Evolutionary conservation across 2,113 vertebrate species (phyloP), one percentile per base, ranked within the genome.

Genomic region (Potamarius usumacintae): DNA sequence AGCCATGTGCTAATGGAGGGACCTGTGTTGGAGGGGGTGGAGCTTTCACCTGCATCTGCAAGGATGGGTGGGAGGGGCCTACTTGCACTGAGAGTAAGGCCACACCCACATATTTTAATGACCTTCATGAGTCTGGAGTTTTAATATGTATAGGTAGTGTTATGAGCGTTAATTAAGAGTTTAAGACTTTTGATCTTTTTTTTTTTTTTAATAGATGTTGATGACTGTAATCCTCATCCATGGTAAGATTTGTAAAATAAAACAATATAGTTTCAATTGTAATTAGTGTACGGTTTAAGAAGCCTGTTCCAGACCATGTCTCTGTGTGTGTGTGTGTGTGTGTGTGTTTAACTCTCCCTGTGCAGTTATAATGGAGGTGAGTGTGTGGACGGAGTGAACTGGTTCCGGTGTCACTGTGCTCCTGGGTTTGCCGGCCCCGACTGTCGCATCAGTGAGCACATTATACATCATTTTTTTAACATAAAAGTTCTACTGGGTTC

Each of bases 371-470:
- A 99, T 0, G 97, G 97, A 0, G 98, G 98, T 20, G 91, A 96
- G 92, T 99, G 98, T 8, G 96, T 99, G 0, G 98, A 99, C 6
- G 98, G 98, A 0, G 93, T 97, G 87, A 99, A 99, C 94, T 99
- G 98, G 98, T 99, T 99, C 90, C 96, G 97, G 53, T 99, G 98
- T 48, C 97, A 98, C 83, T 99, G 98, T 0, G 96, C 97, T 0
- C 96, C 97, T 0, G 98, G 98, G 27, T 99, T 99, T 58, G 97
- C 97, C 4, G 98, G 98, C 53, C 98, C 98, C 0, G 97, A 99
- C 94, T 99, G 98, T 87, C 97, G 98, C 92, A 99, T 99, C 90
- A 99, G 98, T 99, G 94, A 99, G 98, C 96, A 84, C 88, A 80
- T 74, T 34, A 27, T 15, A 58, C 3, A 48, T 65, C 8, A 0